These are phyloP conservation scores for Petromus typicus DNA, from an alignment of 2,113 vertebrate species.

Conservation along the genomic window DNA sequence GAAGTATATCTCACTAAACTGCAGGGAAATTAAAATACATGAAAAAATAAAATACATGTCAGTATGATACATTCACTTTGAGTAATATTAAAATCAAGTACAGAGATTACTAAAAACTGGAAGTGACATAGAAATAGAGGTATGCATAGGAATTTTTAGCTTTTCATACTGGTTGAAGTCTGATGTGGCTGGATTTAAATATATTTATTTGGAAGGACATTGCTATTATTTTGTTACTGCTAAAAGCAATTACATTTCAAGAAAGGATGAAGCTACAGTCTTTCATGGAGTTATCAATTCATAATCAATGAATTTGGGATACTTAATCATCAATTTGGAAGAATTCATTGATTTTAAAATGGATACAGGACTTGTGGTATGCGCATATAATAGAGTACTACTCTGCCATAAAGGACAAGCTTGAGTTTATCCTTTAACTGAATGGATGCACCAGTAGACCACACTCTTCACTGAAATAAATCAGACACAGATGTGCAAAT, in stretches of 20 bases:
- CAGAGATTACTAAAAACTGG: neutral
- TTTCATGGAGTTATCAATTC: neutral
- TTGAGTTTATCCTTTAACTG: neutral
- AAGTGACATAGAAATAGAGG: neutral
- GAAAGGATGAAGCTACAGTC: neutral
- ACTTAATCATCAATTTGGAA: neutral
- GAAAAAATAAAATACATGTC: neutral
- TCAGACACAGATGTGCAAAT: neutral
- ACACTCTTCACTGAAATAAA: neutral
- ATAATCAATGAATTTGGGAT: neutral
- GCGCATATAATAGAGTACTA: neutral
- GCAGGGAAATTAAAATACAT: neutral
- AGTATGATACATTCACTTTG: neutral
- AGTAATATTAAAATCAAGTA: neutral
- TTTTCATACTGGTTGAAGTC: neutral
- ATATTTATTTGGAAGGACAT: neutral
- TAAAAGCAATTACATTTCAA: neutral
- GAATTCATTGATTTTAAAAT: neutral
- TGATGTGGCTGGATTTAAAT: neutral
- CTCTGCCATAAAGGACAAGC: neutral
- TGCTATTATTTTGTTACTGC: neutral
- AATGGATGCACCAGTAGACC: neutral
- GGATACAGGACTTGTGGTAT: neutral
- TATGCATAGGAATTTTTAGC: neutral
- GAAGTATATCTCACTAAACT: neutral